Evolutionary conservation across 2,888 invertebrate species (phyloP).

Genomic region (Seira musarum): DNA sequence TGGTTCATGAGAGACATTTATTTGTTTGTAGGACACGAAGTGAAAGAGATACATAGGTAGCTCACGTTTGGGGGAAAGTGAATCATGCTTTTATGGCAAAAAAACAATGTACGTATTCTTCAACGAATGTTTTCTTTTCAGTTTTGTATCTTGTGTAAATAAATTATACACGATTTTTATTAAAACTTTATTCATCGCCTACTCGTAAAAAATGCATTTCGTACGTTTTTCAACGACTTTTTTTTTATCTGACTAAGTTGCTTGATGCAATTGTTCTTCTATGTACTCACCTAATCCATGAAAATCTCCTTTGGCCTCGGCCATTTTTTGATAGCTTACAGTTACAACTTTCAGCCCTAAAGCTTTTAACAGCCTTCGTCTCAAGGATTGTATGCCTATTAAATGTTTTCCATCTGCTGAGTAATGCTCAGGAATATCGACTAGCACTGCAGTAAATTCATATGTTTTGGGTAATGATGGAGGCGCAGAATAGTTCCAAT

Average conservation of each 20-base stretch:
- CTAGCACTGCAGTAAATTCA: constrained; percentile 75
- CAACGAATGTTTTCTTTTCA: too few relatives aligned
- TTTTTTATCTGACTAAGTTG: too few relatives aligned
- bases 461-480: constrained; percentile 4
- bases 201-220: too few relatives aligned
- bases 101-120: too few relatives aligned
- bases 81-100: not conserved
- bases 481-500: constrained; percentile 30
- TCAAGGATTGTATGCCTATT: constrained; percentile 76
- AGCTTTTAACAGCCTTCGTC: constrained; percentile 77
- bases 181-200: too few relatives aligned
- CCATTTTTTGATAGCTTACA: constrained; percentile 76
- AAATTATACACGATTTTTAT: too few relatives aligned
- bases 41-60: not conserved
- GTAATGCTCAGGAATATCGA: constrained; percentile 80
- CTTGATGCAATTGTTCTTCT: constrained; percentile 72
- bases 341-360: constrained; percentile 79
- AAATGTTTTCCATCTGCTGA: constrained; percentile 76
- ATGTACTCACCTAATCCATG: constrained; percentile 76
- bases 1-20: too few relatives aligned
- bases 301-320: constrained; percentile 75
- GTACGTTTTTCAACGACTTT: too few relatives aligned
- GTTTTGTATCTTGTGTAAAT: too few relatives aligned
- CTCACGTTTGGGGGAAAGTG: not conserved
- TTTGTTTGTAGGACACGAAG: not conserved